Evolutionary conservation across 2,113 vertebrate species (phyloP).

Genomic region (Rattus rattus): DNA sequence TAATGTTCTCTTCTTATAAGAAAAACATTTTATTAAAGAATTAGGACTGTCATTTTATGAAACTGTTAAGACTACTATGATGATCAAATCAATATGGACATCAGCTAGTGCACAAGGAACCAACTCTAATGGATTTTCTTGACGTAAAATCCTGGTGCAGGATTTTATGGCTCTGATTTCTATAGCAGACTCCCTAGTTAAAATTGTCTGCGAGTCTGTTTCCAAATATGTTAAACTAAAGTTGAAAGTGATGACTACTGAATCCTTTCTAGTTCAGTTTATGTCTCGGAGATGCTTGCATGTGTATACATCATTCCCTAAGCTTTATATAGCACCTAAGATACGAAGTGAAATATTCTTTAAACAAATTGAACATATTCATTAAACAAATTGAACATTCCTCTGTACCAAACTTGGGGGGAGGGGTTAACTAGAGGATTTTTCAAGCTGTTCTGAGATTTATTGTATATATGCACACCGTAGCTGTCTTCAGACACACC

Average conservation of each 20-base stretch:
- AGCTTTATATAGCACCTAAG: neutral
- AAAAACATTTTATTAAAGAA: neutral
- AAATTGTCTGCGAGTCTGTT: neutral
- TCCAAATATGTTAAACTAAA: neutral
- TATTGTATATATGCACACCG: too few species aligned
- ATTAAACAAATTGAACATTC: neutral
- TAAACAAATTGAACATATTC: neutral
- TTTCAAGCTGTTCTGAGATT: too few species aligned
- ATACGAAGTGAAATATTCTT: neutral
- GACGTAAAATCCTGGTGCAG: neutral
- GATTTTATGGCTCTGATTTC: neutral
- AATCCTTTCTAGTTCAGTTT: neutral
- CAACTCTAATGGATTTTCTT: neutral
- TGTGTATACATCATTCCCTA: neutral
- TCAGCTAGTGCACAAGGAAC: neutral
- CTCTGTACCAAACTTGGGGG: neutral
- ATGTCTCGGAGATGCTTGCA: neutral
- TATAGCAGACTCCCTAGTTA: neutral
- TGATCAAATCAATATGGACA: too few species aligned
- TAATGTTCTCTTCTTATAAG: conserved; percentile 6
- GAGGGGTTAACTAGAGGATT: too few species aligned
- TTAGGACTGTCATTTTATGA: neutral
- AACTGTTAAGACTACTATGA: too few species aligned
- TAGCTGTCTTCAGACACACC: too few species aligned
- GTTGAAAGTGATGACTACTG: neutral